Evolutionary conservation across 2,113 vertebrate genomes (phyloP).

Genomic region (Solenodon paradoxus): DNA sequence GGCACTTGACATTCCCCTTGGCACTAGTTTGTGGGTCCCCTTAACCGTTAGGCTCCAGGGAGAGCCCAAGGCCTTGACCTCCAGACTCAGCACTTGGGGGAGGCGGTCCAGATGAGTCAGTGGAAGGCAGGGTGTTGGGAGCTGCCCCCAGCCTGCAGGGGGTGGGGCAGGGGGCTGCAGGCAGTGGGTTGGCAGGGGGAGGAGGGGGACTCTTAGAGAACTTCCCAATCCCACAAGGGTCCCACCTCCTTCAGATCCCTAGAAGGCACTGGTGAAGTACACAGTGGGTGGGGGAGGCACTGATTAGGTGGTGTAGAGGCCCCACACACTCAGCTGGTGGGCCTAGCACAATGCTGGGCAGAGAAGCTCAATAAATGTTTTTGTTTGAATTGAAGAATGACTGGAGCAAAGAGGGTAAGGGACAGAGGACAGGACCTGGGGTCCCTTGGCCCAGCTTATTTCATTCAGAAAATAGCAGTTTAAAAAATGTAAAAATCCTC

Average conservation of each 20-base stretch:
- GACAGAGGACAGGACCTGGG: not conserved
- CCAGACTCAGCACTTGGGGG: not conserved
- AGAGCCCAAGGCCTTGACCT: conserved; percentile 1
- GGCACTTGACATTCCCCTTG: conserved; percentile 22
- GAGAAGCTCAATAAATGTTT: conserved; percentile 37
- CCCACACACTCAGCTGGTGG: not conserved
- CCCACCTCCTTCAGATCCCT: conserved; percentile 49
- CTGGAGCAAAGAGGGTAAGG: not conserved
- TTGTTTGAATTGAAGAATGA: conserved; percentile 27
- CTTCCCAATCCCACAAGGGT: not conserved
- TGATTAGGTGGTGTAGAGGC: not conserved
- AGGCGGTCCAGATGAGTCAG: conserved; percentile 14
- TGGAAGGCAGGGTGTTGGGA: not conserved
- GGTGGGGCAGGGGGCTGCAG: not conserved
- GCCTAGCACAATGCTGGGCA: conserved; percentile 38
- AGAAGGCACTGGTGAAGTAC: conserved; percentile 60
- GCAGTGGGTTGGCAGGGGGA: conserved; percentile 35
- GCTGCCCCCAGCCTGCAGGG: conserved; percentile 59
- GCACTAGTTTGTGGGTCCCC: conserved; percentile 47
- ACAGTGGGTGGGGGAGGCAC: not conserved
- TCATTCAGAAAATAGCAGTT: conserved; percentile 68
- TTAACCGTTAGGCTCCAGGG: not conserved
- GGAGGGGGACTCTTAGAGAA: not conserved
- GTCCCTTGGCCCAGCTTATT: conserved; percentile 42
- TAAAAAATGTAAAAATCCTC: conserved; percentile 76